Evolutionary conservation across 2,888 invertebrate genomes (phyloP).

Genomic region (Lasioglossum pauxillum): DNA sequence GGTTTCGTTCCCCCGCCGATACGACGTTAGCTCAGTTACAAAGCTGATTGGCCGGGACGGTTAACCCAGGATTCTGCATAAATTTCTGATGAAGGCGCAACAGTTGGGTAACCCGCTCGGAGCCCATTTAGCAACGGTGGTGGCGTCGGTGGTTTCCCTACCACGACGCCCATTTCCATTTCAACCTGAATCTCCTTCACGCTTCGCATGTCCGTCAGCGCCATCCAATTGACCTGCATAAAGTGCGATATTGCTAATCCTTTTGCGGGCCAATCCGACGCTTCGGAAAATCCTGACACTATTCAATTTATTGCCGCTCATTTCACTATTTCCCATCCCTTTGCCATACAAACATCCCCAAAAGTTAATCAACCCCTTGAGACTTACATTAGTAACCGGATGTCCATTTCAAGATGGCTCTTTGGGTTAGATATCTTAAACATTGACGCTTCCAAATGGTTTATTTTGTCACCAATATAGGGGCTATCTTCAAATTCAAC

Average conservation of each 20-base stretch:
- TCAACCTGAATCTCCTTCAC: constrained; percentile 68
- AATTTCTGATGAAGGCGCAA: constrained; percentile 82
- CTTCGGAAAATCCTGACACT: constrained; percentile 31
- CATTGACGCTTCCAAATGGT: too few species aligned
- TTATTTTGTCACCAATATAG: not conserved
- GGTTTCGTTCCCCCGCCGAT: constrained; percentile 60
- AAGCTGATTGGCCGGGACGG: constrained; percentile 78
- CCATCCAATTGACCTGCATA: constrained; percentile 63
- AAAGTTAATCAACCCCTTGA: not conserved
- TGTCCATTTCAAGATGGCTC: not conserved
- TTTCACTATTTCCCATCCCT: too few species aligned
- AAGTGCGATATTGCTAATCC: constrained; percentile 66
- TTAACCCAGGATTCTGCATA: constrained; percentile 79
- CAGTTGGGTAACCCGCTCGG: constrained; percentile 79
- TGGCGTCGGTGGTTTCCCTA: constrained; percentile 62
- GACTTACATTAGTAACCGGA: not conserved
- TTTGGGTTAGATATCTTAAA: too few species aligned
- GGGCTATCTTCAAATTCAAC: not conserved
- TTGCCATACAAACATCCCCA: not conserved
- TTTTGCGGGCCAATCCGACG: constrained; percentile 8
- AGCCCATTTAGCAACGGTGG: constrained; percentile 73
- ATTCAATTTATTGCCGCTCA: not conserved
- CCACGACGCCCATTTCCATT: constrained; percentile 70
- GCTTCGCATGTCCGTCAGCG: constrained; percentile 63
- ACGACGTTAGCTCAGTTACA: constrained; percentile 74